Percentiles rank a stretch among this genome's conserved stretches.
Conservation (phyloP, 2,113 vertebrate genomes). For the Forbesichthys papilliferus region DNA sequence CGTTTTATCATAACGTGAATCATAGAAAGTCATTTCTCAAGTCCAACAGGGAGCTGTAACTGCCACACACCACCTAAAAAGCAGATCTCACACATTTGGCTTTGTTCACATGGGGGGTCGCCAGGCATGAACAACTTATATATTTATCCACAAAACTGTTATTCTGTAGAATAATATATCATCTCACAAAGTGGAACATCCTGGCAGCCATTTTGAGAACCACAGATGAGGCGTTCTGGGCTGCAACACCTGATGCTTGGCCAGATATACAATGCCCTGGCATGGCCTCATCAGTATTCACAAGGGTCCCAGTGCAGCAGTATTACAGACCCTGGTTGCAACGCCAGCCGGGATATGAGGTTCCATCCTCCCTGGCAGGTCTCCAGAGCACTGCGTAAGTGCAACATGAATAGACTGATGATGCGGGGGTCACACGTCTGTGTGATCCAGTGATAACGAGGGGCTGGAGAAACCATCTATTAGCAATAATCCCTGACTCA, state of each 20-base stretch:
- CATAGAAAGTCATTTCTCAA: slow-evolving; percentile 27
- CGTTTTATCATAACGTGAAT: slow-evolving; percentile 2
- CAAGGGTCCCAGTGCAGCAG: slow-evolving; percentile 65
- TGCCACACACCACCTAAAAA: too few relatives aligned
- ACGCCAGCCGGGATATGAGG: slow-evolving; percentile 53
- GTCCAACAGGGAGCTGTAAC: slow-evolving; percentile 3
- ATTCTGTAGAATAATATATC: too few relatives aligned
- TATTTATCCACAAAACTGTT: too few relatives aligned
- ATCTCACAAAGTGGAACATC: neutral
- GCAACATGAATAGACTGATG: slow-evolving; percentile 75
- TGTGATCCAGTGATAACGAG: slow-evolving; percentile 78
- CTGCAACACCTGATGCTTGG: slow-evolving; percentile 33
- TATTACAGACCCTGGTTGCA: slow-evolving; percentile 52
- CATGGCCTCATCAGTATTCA: slow-evolving; percentile 60
- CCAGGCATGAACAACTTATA: too few relatives aligned
- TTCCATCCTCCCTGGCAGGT: slow-evolving; percentile 56
- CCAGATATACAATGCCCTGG: slow-evolving; percentile 38
- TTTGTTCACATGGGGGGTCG: too few relatives aligned
- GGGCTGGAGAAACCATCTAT: slow-evolving; percentile 78
- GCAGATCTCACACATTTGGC: too few relatives aligned
- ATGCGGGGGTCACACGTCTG: slow-evolving; percentile 75
- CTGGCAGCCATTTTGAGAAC: too few relatives aligned
- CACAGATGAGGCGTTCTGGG: slow-evolving; percentile 19
- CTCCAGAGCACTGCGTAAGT: slow-evolving; percentile 75
- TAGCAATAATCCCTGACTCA: slow-evolving; percentile 78